Base-by-base conservation (phyloP, 2,113 vertebrate genomes). In the Myotis yumanensis region DNA sequence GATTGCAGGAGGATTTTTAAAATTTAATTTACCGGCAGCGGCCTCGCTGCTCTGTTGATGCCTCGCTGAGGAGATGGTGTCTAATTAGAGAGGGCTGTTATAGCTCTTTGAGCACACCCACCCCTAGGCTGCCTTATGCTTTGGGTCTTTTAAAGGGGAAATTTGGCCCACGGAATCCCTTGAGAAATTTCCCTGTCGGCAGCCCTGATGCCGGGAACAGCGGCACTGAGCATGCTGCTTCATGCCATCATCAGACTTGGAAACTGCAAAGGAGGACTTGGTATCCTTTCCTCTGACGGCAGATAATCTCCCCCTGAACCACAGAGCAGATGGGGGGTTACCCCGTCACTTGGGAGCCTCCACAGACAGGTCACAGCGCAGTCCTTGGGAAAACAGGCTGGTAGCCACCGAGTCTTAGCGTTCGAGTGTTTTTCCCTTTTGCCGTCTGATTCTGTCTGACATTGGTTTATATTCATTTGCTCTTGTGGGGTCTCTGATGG, bases 11-110 rank as follows among this genome's bases (percentile, higher is more conserved):
- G 94, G 96, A 93, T 98, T 98, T 97, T 81, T 59, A 72, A 97
- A 98, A 94, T 97, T 98, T 98, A 98, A 98, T 98, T 98, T 98
- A 95, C 95, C 95, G 0, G 90, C 89, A 59, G 69, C 95, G 46
- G 96, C 96, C 95, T 97, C 86, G 89, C 95, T 64, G 90, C 91
- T 96, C 96, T 90, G 93, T 22, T 81, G 92, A 94, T 96, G 93
- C 79, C 89, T 92, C 62, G 25, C 89, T 96, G 87, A 97, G 97
- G 97, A 96, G 95, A 88, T 6, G 73, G 86, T 96, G 96, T 94
- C 97, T 98, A 98, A 98, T 98, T 97, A 98, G 96, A 95, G 93
- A 93, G 64, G 84, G 90, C 87, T 97, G 97, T 97, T 97, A 95
- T 88, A 71, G 35, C 79, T 80, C 15, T 75, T 97, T 93, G 95